Base-by-base conservation (phyloP, 2,888 invertebrate species). In the Resseliella maxima region DNA sequence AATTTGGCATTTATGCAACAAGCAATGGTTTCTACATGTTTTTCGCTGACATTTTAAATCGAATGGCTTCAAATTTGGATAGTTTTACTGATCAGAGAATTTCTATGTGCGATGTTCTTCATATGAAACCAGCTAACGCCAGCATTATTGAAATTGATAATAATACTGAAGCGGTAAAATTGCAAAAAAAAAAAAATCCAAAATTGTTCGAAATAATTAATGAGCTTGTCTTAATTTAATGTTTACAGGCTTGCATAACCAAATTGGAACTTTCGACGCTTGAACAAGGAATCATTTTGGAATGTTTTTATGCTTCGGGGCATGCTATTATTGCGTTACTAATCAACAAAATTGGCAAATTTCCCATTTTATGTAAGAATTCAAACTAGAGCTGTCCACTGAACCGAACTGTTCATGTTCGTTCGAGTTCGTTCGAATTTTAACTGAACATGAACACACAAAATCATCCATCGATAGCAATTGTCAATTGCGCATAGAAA, bases 1-100 rank as follows among this genome's bases (percentile, higher is more conserved):
- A 90, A 88, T 90, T 90, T 88, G 89, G 88, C 59, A 90, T 90
- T 2, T 90, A 90, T 87, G 87, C 88, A 12, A 90, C 90, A 38
- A 90, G 89, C 18, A 89, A 90, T 87, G 90, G 90, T 35, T 89
- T 91, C 89, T 89, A 90, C 81, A 89, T 91, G 89, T 91, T 90
- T 90, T 90, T 90, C 86, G 90, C 91, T 5, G 89, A 90, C 86
- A 90, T 91, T 21, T 87, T 90, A 46, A 90, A 90, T 87, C 89
- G 89, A 81, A 88, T 90, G 45, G 89, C 89, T 0, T 89, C 89
- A 35, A 90, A 88, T 87, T 88, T 89, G 81, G 88, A 88, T 10
- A 87, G 88, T 38, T 87, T 90, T 87, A 89, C 90, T 0, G 87
- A 87, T 31, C 88, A 89, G 83, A 87, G 87, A 15, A 89, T 89